Evolutionary conservation across 2,888 invertebrate genomes (phyloP).

Genomic region (Thymelicus lineola): DNA sequence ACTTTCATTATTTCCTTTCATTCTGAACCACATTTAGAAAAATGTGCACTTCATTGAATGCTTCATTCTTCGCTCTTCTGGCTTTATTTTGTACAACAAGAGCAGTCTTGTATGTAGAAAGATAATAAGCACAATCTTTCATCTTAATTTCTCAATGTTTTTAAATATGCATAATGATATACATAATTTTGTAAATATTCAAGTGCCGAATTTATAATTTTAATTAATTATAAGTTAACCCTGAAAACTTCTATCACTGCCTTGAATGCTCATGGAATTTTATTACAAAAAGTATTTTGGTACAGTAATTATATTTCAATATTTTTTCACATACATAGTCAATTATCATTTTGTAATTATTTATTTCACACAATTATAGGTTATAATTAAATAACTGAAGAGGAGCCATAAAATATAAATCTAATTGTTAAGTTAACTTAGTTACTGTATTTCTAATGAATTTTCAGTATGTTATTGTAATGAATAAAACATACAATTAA

Average conservation of each 20-base stretch:
- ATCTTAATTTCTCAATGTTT: constrained; percentile 4
- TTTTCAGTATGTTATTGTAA: constrained; percentile 33
- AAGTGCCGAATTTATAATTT: constrained; percentile 40
- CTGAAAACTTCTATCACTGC: constrained; percentile 46
- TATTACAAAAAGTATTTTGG: neutral
- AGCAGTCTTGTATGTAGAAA: constrained; percentile 52
- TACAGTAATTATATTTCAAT: neutral
- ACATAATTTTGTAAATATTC: constrained; percentile 42
- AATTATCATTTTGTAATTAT: constrained; percentile 25
- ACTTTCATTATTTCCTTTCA: constrained; percentile 13
- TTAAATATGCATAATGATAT: neutral
- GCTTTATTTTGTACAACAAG: constrained; percentile 52
- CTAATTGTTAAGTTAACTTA: constrained; percentile 76
- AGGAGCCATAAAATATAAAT: constrained; percentile 75
- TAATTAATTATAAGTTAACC: constrained; percentile 12
- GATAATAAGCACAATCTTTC: constrained; percentile 44
- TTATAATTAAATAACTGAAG: constrained; percentile 44
- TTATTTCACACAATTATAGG: constrained; percentile 25
- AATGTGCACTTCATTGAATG: constrained; percentile 48
- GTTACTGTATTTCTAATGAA: constrained; percentile 51
- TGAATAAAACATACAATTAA: constrained; percentile 52
- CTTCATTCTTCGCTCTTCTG: constrained; percentile 37
- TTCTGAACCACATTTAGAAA: constrained; percentile 49
- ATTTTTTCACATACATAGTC: constrained; percentile 19
- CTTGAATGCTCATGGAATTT: constrained; percentile 48